A percentile compares a stretch with the other conserved stretches of the same genome.
Evolutionary conservation across 2,888 invertebrate species (phyloP).

Genomic region (Nomada flava): DNA sequence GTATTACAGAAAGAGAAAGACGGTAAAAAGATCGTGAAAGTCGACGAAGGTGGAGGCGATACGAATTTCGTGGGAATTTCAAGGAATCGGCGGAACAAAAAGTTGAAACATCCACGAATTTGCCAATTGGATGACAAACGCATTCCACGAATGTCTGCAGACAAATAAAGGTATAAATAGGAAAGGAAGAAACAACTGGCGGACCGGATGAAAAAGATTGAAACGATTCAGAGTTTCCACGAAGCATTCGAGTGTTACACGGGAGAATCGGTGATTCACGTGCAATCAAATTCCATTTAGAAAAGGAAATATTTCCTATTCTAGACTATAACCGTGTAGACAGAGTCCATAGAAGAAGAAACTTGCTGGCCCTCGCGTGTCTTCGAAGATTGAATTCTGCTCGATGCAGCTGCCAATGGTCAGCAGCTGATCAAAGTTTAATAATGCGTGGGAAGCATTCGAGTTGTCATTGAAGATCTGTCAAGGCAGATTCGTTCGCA

Average conservation of each 20-base stretch:
- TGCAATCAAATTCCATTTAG: conserved; percentile 10
- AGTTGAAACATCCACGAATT: conserved; percentile 12
- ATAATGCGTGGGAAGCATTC: background rate
- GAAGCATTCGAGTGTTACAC: background rate
- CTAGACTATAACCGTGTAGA: conserved; percentile 1
- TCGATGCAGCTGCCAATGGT: background rate
- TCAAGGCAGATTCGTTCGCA: no score
- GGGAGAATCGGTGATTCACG: conserved; percentile 33
- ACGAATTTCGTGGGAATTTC: background rate
- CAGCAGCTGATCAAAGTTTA: background rate
- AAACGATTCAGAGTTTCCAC: conserved; percentile 1
- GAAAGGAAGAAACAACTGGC: background rate
- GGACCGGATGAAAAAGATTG: conserved; percentile 5
- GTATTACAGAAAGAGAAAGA: no score
- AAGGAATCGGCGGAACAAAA: conserved; percentile 14
- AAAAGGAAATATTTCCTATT: conserved; percentile 8
- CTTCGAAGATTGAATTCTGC: background rate
- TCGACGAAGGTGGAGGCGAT: background rate
- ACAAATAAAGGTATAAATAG: conserved; percentile 6
- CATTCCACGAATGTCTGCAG: conserved; percentile 30
- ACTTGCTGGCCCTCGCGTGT: background rate
- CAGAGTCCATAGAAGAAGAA: background rate
- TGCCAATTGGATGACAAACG: conserved; percentile 4
- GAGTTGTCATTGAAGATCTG: no score
- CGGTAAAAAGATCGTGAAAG: no score